These are phyloP conservation scores for Apteryx mantelli DNA, from an alignment of 2,113 vertebrate species.

Conservation along the genomic window DNA sequence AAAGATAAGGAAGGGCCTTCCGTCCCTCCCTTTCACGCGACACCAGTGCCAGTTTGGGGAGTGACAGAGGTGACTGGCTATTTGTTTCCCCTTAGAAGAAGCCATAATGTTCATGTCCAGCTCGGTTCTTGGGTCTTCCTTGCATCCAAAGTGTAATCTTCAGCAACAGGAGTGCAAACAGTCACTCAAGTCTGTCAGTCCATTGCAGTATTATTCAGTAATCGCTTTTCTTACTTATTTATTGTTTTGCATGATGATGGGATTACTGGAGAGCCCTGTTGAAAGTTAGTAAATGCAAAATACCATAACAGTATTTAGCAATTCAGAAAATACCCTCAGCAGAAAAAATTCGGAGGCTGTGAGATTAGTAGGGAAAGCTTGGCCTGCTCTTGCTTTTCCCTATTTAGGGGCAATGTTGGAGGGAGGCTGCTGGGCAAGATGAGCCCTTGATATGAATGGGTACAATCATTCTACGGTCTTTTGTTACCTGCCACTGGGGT, in stretches of 20 bases:
- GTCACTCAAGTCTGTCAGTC: not conserved
- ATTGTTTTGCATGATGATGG: not conserved
- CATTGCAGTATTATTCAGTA: not conserved
- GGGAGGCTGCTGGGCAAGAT: not conserved
- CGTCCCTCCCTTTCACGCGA: too few species aligned
- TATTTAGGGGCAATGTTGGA: not conserved
- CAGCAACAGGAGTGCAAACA: not conserved
- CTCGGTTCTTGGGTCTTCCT: not conserved
- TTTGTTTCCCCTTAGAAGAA: not conserved
- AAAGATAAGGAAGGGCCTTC: too few species aligned
- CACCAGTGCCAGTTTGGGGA: not conserved
- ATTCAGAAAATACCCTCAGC: not conserved
- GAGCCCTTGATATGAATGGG: not conserved
- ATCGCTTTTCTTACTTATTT: not conserved
- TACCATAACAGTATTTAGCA: not conserved
- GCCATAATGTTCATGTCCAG: not conserved
- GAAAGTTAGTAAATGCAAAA: not conserved
- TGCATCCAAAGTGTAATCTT: accelerated
- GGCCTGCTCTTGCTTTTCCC: not conserved
- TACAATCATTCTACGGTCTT: not conserved
- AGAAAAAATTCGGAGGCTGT: not conserved
- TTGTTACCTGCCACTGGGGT: not conserved
- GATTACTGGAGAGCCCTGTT: not conserved
- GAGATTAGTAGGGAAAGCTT: not conserved
- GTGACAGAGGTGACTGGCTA: not conserved